Evolutionary conservation across 1,140 invertebrate species (phyloP).

Genomic region (Luehdorfia chinensis): DNA sequence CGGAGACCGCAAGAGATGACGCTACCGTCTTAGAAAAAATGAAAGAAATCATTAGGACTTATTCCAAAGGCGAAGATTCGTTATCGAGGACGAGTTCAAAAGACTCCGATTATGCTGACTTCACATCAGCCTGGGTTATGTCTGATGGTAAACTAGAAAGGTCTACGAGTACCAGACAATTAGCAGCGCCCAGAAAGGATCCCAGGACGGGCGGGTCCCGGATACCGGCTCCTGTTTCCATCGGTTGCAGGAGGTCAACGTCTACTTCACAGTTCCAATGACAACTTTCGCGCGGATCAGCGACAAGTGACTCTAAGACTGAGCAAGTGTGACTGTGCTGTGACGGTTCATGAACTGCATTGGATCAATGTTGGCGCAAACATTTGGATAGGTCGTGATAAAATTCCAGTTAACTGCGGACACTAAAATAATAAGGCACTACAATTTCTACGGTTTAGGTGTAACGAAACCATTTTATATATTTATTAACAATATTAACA

Average conservation of each 20-base stretch:
- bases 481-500: conserved; percentile 2
- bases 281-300: conserved; percentile 31
- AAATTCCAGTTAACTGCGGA: background rate
- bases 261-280: conserved; percentile 68
- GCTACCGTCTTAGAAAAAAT: conserved; percentile 83
- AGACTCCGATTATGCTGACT: conserved; percentile 81
- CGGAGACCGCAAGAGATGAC: conserved; percentile 83
- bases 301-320: conserved; percentile 38
- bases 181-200: conserved; percentile 78
- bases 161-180: conserved; percentile 69
- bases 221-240: conserved; percentile 78
- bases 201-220: conserved; percentile 73
- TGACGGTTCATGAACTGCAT: conserved; percentile 5
- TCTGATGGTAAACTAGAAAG: conserved; percentile 81
- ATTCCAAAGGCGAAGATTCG: conserved; percentile 75
- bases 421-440: background rate
- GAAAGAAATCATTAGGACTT: conserved; percentile 83
- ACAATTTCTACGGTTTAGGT: background rate
- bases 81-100: conserved; percentile 75
- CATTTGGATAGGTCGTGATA: background rate
- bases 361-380: conserved; percentile 5
- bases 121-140: conserved; percentile 85
- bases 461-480: background rate
- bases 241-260: conserved; percentile 67
- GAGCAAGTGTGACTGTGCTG: conserved; percentile 25